These are phyloP conservation scores for Enteromius argenteus DNA, from an alignment of 2,797 vertebrate species.

Conservation along the genomic window DNA sequence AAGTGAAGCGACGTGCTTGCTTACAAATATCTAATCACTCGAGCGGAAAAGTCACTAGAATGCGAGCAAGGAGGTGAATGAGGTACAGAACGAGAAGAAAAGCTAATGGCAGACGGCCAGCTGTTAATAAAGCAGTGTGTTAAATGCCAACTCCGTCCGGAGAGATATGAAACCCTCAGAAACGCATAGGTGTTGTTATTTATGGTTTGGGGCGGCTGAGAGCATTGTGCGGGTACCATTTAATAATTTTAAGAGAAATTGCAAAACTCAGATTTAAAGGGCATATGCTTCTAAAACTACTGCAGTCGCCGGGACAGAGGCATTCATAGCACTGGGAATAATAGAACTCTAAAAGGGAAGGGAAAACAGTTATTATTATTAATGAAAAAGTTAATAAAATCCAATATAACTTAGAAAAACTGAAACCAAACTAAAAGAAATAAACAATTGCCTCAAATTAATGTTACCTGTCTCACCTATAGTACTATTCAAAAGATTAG, in stretches of 20 bases:
- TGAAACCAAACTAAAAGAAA: background rate
- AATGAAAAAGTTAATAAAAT: background rate
- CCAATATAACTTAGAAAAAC: background rate
- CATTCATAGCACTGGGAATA: background rate
- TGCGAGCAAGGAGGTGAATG: slow-evolving; percentile 31
- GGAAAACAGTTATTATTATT: background rate
- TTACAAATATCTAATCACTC: slow-evolving; percentile 84
- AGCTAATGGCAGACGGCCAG: slow-evolving; percentile 50
- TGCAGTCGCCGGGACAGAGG: background rate
- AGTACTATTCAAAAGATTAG: background rate
- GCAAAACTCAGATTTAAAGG: slow-evolving; percentile 31
- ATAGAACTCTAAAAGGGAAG: background rate
- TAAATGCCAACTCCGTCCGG: slow-evolving; percentile 51
- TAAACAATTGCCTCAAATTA: background rate
- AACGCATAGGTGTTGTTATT: slow-evolving; percentile 35
- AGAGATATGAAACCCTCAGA: slow-evolving; percentile 39
- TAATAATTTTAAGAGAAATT: slow-evolving; percentile 27
- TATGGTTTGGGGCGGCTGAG: slow-evolving; percentile 6
- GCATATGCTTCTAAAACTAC: slow-evolving; percentile 16
- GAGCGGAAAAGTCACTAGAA: slow-evolving; percentile 72
- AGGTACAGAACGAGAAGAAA: slow-evolving; percentile 39
- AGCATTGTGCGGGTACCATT: slow-evolving; percentile 3
- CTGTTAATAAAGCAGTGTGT: slow-evolving; percentile 48
- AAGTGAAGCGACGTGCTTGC: slow-evolving; percentile 86
- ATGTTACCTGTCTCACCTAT: background rate